phyloP scores from a whole-genome alignment of 2,113 vertebrate genomes.

The Ranitomeya imitator region DNA sequence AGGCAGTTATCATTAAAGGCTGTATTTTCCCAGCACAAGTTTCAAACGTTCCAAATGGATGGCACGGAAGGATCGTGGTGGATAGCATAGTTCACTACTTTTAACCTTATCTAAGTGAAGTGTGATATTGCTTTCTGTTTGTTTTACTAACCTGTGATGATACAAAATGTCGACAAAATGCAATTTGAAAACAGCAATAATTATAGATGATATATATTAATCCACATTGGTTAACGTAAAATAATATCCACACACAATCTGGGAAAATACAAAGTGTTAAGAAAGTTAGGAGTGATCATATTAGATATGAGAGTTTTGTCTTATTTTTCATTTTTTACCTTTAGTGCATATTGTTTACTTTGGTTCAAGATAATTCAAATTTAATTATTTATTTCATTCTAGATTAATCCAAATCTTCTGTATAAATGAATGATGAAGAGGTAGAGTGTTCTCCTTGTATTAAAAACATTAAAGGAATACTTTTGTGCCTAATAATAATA shows the following conservation, averaged over 20 bases:
- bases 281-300: background rate
- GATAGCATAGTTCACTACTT: constrained; percentile 15
- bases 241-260: background rate
- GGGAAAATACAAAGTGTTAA: background rate
- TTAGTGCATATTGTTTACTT: background rate
- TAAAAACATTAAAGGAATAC: too few species aligned
- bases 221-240: background rate
- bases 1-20: constrained; percentile 54
- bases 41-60: constrained; percentile 53
- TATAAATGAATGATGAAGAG: too few species aligned
- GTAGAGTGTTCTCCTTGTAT: too few species aligned
- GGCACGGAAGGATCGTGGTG: background rate
- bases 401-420: too few species aligned
- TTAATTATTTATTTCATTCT: too few species aligned
- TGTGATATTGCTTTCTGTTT: constrained; percentile 28
- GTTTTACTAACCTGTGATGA: background rate
- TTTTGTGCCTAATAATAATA: too few species aligned
- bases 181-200: background rate
- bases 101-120: constrained; percentile 47
- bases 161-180: background rate
- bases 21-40: constrained; percentile 40
- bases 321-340: background rate
- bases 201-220: background rate
- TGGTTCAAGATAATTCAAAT: too few species aligned
- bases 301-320: background rate